A percentile compares a stretch with the other conserved stretches of the same genome.
phyloP scores from a whole-genome alignment of 2,113 vertebrate genomes.

The Tachysurus fulvidraco region DNA sequence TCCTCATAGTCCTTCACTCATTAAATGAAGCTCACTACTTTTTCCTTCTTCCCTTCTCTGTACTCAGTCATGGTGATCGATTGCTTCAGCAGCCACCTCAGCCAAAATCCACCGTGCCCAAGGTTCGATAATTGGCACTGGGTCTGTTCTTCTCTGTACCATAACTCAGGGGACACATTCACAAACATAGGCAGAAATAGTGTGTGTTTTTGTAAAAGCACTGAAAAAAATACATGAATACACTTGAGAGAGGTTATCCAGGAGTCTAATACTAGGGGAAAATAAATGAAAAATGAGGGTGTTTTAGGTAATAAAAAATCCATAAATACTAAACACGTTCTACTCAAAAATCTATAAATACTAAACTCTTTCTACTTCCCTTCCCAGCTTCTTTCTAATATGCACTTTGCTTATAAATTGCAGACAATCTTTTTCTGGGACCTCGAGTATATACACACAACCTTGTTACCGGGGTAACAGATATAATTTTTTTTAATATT shows the following conservation, averaged over 20 bases:
- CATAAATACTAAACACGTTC: background rate
- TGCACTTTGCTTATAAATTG: constrained; percentile 39
- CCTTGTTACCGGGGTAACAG: constrained; percentile 59
- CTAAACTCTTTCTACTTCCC: background rate
- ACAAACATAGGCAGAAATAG: constrained; percentile 19
- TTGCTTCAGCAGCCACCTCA: constrained; percentile 27
- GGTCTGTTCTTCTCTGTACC: constrained; percentile 9
- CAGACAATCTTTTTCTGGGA: constrained; percentile 22
- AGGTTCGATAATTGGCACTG: constrained; percentile 43
- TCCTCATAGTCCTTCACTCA: constrained; percentile 26
- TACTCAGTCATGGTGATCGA: constrained; percentile 40
- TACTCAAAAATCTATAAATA: constrained; percentile 21
- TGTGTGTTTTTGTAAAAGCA: background rate
- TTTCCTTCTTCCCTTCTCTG: background rate
- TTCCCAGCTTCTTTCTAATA: background rate
- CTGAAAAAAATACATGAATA: background rate
- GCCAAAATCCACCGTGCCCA: constrained; percentile 43
- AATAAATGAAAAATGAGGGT: constrained; percentile 14
- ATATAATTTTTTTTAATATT: constrained; percentile 54
- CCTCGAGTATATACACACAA: constrained; percentile 27
- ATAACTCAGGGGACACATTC: constrained; percentile 8
- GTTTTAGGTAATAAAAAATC: constrained; percentile 26
- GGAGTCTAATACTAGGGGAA: background rate
- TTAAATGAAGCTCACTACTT: constrained; percentile 38
- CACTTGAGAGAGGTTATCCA: constrained; percentile 15